Base-by-base conservation (phyloP, 1,140 invertebrate genomes). In the Drepana arcuata region DNA sequence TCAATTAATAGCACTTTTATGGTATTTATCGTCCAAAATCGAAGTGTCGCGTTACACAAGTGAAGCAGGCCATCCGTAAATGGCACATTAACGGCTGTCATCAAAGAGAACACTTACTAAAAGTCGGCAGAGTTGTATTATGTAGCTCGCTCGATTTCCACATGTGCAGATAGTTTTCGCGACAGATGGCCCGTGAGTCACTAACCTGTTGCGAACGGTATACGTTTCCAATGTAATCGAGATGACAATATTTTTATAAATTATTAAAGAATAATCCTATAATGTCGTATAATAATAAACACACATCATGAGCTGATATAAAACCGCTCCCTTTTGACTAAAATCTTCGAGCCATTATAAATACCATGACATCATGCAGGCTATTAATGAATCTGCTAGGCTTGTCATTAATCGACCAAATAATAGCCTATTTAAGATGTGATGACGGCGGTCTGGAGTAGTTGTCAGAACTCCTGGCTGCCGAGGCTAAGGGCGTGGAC, bases 161-260 rank as follows among this genome's bases (percentile, higher is more conserved):
- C 65, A 77, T 65, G 61, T 60, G 60, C 41, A 42, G 61, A 72
- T 62, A 70, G 58, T 73, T 69, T 74, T 71, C 65, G 68, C 75
- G 59, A 67, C 73, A 81, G 67, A 75, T 81, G 75, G 73, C 54
- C 45, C 30, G 35, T 80, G 73, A 80, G 27, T 80, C 75, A 80
- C 67, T 43, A 77, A 80, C 75, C 70, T 68, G 75, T 64, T 64
- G 41, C 46, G 30, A 38, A 46, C 45, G 34, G 43, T 51, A 50
- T 61, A 44, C 51, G 47, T 61, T 69, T 63, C 62, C 52, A 62
- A 52, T 58, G 54, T 60, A 56, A 64, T 57, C 50, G 57, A 66
- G 35, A 21, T 21, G 18, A 41, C 25, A 35, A 38, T 30, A 38
- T 38, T 38, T 32, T 25, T 26, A 24, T 32, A 27, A 27, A 31